Evolutionary conservation across 2,113 vertebrate species (phyloP).

Genomic region (Tricholaema leucomelas): DNA sequence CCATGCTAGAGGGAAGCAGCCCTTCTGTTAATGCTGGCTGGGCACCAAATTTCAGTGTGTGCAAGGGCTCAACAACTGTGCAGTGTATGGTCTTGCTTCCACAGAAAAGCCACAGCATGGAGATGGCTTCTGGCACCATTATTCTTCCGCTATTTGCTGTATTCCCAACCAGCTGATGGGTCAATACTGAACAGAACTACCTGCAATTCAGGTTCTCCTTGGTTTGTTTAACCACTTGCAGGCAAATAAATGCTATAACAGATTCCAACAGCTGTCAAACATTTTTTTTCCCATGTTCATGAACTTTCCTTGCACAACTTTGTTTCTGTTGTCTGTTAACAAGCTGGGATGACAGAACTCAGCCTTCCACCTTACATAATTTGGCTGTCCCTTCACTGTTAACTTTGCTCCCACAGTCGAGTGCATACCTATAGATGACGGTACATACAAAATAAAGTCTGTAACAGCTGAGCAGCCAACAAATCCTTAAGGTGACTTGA

Average conservation of each 20-base stretch:
- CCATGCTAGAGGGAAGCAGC: conserved; percentile 22
- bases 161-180: conserved; percentile 39
- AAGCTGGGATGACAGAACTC: neutral
- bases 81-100: conserved; percentile 35
- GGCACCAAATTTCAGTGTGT: conserved; percentile 27
- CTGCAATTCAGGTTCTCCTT: conserved; percentile 61
- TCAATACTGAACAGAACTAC: conserved; percentile 66
- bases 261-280: conserved; percentile 2
- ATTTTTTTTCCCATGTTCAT: neutral
- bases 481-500: neutral
- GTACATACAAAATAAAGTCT: neutral
- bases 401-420: neutral
- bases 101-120: conserved; percentile 39
- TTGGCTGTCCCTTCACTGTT: neutral
- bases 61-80: conserved; percentile 39
- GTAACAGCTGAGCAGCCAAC: neutral
- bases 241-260: neutral
- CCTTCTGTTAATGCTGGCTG: conserved; percentile 50
- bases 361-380: neutral
- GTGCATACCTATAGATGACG: too few relatives aligned
- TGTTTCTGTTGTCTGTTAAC: neutral
- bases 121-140: conserved; percentile 21
- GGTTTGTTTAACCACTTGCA: conserved; percentile 36
- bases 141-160: conserved; percentile 40
- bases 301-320: neutral